Percentiles rank a stretch among this genome's conserved stretches.
These are phyloP conservation scores for Bimastos eiseni DNA, from an alignment of 2,888 invertebrate genomes.

Conservation along the genomic window DNA sequence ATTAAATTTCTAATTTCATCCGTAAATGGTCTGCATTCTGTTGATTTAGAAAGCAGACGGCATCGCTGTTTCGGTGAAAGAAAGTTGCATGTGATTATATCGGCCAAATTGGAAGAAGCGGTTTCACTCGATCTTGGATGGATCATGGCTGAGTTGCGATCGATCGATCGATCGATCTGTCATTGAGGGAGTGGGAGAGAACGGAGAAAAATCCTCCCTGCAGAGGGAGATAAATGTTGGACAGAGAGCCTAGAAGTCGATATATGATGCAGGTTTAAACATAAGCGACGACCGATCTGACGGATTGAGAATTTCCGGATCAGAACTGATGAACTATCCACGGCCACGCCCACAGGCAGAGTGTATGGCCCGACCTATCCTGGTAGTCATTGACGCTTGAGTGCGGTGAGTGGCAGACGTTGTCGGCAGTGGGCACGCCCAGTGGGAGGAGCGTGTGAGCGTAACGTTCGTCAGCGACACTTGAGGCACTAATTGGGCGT, in stretches of 20 bases:
- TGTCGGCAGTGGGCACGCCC: not conserved
- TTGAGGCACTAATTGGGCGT: slow-evolving; percentile 21
- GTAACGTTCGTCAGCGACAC: not conserved
- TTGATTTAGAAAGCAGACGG: not conserved
- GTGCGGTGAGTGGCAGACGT: not conserved
- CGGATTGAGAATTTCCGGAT: not conserved
- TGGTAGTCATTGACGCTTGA: not conserved
- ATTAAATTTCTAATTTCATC: too few species aligned
- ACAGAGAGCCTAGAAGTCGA: not conserved
- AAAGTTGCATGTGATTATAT: too few species aligned
- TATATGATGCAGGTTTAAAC: not conserved
- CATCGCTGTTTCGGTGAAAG: not conserved
- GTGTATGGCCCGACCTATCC: not conserved
- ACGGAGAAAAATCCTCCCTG: not conserved
- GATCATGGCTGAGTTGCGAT: too few species aligned
- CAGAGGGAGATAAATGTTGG: not conserved
- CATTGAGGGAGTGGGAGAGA: not conserved
- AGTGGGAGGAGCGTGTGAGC: not conserved
- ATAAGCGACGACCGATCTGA: not conserved
- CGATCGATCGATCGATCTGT: not conserved
- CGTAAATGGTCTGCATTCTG: not conserved
- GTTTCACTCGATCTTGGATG: not conserved
- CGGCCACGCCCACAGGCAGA: not conserved
- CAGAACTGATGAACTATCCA: not conserved
- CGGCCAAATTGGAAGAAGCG: not conserved